phyloP scores from a whole-genome alignment of 2,113 vertebrate genomes.

The Rhinoderma darwinii region DNA sequence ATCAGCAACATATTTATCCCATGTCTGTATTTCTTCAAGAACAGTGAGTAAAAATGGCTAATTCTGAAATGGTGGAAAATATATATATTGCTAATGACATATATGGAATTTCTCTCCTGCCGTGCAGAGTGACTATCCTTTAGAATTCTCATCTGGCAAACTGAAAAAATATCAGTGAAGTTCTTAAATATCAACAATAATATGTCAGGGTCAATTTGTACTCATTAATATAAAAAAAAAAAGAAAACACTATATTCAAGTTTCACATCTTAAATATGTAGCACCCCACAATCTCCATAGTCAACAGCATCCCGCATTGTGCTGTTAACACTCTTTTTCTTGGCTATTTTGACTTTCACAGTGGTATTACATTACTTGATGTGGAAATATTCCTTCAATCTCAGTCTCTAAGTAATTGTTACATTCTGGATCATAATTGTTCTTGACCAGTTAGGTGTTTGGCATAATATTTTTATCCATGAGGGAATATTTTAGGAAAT shows the following conservation, averaged over 20 bases:
- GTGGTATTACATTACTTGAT: neutral
- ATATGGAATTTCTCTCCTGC: neutral
- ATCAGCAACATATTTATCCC: too few species aligned
- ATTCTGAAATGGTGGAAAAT: neutral
- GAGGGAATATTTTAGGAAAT: conserved; percentile 5
- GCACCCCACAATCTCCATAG: neutral
- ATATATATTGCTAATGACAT: neutral
- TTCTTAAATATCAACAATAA: neutral
- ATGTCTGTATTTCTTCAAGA: too few species aligned
- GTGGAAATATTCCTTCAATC: neutral
- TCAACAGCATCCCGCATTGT: neutral
- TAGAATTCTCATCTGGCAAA: neutral
- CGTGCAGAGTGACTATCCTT: neutral
- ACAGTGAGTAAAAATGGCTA: too few species aligned
- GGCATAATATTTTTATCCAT: neutral
- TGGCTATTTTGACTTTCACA: neutral
- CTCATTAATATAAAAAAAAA: neutral
- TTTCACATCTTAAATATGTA: neutral
- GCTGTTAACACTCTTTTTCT: neutral
- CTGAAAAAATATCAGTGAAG: neutral
- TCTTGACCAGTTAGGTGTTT: conserved; percentile 16
- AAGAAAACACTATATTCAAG: neutral
- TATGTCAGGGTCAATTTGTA: neutral
- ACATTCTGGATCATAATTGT: neutral
- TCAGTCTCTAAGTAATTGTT: neutral